Conservation (phyloP, 2,888 invertebrate genomes). For the Leptinotarsa peninsularis region DNA sequence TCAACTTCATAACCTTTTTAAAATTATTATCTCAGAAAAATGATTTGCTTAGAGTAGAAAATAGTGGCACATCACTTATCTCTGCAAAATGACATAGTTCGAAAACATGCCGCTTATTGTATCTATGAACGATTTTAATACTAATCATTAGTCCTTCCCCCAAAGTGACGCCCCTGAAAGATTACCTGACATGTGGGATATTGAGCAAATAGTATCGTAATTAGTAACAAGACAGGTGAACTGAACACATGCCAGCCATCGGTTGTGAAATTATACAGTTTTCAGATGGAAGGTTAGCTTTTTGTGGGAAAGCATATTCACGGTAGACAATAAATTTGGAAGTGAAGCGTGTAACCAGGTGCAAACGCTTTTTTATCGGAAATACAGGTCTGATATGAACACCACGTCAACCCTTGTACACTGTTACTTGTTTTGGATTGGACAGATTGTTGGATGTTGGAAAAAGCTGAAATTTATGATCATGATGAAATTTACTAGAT, state of each 20-base stretch:
- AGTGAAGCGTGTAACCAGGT: slow-evolving; percentile 22
- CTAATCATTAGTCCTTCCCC: background rate
- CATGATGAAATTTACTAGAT: too few species aligned
- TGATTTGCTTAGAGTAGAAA: too few species aligned
- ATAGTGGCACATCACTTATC: too few species aligned
- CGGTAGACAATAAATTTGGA: slow-evolving; percentile 7
- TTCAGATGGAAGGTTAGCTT: slow-evolving; percentile 21
- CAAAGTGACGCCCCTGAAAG: background rate
- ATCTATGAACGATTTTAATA: background rate
- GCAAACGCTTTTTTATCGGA: slow-evolving; percentile 3
- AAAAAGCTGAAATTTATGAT: background rate
- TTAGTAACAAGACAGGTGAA: slow-evolving; percentile 31
- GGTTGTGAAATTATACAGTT: slow-evolving; percentile 26
- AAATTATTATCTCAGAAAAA: too few species aligned
- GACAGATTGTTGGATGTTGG: background rate
- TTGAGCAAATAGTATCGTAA: slow-evolving; percentile 25
- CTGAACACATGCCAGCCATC: slow-evolving; percentile 34
- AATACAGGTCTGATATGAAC: background rate
- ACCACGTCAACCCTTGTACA: background rate
- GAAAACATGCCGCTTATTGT: too few species aligned
- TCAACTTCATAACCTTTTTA: too few species aligned
- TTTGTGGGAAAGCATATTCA: slow-evolving; percentile 9
- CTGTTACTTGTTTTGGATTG: too few species aligned
- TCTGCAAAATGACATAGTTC: too few species aligned
- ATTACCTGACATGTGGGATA: slow-evolving; percentile 12